Base-by-base conservation (phyloP, 2,113 vertebrate genomes). In the Meleagris gallopavo region DNA sequence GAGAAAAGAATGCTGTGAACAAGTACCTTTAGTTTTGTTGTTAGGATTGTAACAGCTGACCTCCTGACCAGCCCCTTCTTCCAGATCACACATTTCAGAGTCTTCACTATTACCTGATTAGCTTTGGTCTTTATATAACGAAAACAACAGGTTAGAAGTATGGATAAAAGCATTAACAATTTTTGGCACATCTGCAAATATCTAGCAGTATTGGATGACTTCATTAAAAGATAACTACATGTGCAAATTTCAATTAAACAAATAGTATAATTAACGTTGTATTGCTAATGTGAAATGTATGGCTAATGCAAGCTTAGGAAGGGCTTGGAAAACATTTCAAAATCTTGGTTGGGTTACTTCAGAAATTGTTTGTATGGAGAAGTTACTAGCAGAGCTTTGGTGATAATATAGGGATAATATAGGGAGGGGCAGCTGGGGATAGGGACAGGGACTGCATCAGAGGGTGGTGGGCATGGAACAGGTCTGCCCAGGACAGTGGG, bases 291-390 rank as follows among this genome's bases (percentile, higher is more conserved):
- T 45, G 54, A 95, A 88, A 83, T 58, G 76, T 45, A 34, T 54
- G 72, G 57, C 48, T 67, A 67, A 55, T 58, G 14, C 1, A 58
- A 86, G 75, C 15, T 84, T 61, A 34, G 34, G 38, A 82, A 89
- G 30, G 4, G 10, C 36, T 88, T 93, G 32, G 72, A 86, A 64
- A 64, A 29, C n/a, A 34, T 34, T 60, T 60, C n/a, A 92, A 61
- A 88, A 24, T 67, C 72, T 80, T 66, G 60, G 27, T 90, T 80
- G 76, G 71, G 64, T 90, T 91, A 88, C 89, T 86, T 77, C 85
- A 73, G 41, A 77, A 36, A 62, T 83, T 20, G 5, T 86, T 90
- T 91, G 67, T 50, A 50, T 66, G 83, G 41, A 32, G 45, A 90
- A 88, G 77, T 83, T 25, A 62, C 67, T 87, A 62, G 62, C 38